Evolutionary conservation across 2,888 invertebrate species (phyloP), one percentile per base, ranked within the genome.

Genomic region (Torymus aiolomorphi): DNA sequence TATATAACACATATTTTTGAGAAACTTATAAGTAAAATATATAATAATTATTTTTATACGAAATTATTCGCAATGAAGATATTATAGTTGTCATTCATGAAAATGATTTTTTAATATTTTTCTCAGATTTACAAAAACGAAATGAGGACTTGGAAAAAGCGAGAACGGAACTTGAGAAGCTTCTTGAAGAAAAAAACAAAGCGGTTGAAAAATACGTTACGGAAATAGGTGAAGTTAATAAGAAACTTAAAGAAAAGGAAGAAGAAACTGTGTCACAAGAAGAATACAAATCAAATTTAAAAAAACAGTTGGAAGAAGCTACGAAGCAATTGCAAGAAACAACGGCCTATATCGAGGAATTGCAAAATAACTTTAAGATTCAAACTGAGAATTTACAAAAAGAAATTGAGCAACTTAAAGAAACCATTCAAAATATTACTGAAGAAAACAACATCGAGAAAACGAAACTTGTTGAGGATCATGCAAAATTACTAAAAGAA

Each of bases 401-500:
- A 14, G 87, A 90, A 80, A 85, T 91, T 16, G 86, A 88, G 63
- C 84, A 86, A 56, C 83, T 87, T 10, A 87, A 84, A 31, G 83
- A 88, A 69, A 82, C 76, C 11, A 87, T 88, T 42, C 87, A 92
- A 1, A 89, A 88, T 54, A 91, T 92, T 72, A 89, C 91, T 2
- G 91, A 89, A 82, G 88, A 90, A 56, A 90, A 89, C 13, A 87
- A 87, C 14, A 89, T 84, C 74, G 91, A 92, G 16, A 91, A 91
- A 42, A 91, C 92, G 83, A 91, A 91, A 86, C 86, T 92, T 16
- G 88, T 91, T 14, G 89, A 87, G 82, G 92, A 92, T 85, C 92
- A 91, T 83, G 91, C 92, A 82, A 91, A 92, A 86, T 91, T 91
- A 4, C 88, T 93, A 62, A 91, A 92, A 81, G 92, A 93, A 84